phyloP scores from a whole-genome alignment of 2,797 vertebrate species.

The Paramormyrops hopkinsi region DNA sequence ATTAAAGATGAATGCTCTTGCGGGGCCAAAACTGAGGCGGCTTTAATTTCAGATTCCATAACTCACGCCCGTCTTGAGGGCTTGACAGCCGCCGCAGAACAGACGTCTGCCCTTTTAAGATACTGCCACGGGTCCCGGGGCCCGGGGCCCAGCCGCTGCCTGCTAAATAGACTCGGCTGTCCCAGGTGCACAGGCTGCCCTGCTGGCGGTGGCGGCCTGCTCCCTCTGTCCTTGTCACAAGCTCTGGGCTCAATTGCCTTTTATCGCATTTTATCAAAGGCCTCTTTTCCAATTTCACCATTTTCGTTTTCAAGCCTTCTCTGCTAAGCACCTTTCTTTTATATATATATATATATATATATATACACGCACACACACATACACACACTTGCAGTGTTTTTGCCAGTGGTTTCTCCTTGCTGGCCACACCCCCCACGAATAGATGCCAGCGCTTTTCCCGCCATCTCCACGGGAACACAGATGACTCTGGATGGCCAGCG shows the following conservation, averaged over 20 bases:
- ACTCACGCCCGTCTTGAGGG: constrained; percentile 30
- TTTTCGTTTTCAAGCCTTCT: constrained; percentile 34
- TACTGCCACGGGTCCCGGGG: constrained; percentile 6
- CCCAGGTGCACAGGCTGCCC: constrained; percentile 24
- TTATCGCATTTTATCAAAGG: constrained; percentile 44
- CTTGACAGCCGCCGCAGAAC: constrained; percentile 28
- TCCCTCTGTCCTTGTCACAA: constrained; percentile 37
- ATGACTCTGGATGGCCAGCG: neutral
- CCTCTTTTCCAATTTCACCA: constrained; percentile 35
- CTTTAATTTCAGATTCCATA: constrained; percentile 39
- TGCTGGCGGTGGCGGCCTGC: neutral
- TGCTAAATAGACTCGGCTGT: constrained; percentile 33
- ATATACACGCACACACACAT: neutral
- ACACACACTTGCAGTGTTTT: neutral
- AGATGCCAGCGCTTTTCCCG: neutral
- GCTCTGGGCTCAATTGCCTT: constrained; percentile 42
- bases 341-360: constrained; percentile 15
- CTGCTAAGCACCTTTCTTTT: constrained; percentile 19
- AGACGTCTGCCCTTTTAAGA: constrained; percentile 36
- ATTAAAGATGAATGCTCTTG: constrained; percentile 33
- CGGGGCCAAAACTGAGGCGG: constrained; percentile 28
- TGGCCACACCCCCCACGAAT: neutral
- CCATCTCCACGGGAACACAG: neutral
- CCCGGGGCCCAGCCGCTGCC: constrained; percentile 9
- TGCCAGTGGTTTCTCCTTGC: neutral